Conservation (phyloP, 92 coral and sea anemone genomes). For the Hydrozoanthus gracilis region DNA sequence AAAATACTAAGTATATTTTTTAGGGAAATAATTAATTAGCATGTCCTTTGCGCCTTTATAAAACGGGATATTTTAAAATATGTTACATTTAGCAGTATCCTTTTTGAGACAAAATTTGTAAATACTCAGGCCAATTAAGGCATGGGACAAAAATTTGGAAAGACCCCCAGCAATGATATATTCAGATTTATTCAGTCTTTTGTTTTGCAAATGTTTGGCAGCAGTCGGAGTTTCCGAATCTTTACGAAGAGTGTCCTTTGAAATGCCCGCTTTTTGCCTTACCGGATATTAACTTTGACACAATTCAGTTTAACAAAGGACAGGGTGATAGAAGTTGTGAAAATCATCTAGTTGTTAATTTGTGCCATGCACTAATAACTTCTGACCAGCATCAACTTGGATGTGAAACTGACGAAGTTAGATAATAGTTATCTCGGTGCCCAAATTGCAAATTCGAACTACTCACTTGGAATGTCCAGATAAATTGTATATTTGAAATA, state of each 20-base stretch:
- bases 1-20: background rate
- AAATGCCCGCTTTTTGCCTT: too few species aligned
- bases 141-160: background rate
- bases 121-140: background rate
- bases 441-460: background rate
- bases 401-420: conserved; percentile 14
- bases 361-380: conserved; percentile 9
- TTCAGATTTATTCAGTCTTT: background rate
- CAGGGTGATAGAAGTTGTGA: conserved; percentile 4
- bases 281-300: too few species aligned
- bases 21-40: background rate
- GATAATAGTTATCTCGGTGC: background rate
- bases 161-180: too few species aligned
- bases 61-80: background rate
- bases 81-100: background rate
- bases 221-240: background rate
- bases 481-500: conserved; percentile 7
- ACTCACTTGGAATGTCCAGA: conserved; percentile 1
- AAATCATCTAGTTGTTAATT: conserved; percentile 5
- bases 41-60: background rate
- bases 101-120: background rate
- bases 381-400: background rate
- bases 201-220: background rate
- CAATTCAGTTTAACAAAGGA: background rate
- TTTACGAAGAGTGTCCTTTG: background rate